Conservation (phyloP, 2,797 vertebrate species). For the Phaenicophaeus curvirostris region DNA sequence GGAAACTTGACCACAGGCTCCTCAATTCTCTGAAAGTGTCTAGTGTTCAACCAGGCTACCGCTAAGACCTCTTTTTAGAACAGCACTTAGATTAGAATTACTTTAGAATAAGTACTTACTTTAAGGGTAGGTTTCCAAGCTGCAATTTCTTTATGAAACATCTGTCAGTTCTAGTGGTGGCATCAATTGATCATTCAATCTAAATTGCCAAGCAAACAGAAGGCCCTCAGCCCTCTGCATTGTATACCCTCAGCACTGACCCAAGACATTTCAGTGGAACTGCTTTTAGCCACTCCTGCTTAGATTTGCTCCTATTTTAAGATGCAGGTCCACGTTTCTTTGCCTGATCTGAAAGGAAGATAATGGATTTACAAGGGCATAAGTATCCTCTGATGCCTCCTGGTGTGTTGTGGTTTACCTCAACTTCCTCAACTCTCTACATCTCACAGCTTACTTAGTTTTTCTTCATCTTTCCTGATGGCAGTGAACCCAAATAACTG, state of each 20-base stretch:
- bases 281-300: background rate
- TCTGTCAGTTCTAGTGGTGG: background rate
- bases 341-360: background rate
- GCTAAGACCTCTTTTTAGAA: background rate
- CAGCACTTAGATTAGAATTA: background rate
- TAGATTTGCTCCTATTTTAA: background rate
- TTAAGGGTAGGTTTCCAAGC: background rate
- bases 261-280: background rate
- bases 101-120: background rate
- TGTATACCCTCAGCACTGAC: background rate
- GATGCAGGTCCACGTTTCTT: background rate
- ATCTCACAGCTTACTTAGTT: background rate
- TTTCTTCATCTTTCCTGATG: background rate
- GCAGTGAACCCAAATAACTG: background rate
- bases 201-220: background rate
- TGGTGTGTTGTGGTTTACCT: background rate
- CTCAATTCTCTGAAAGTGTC: background rate
- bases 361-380: background rate
- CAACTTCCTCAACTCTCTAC: background rate
- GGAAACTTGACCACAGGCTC: background rate
- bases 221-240: rapidly evolving
- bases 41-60: background rate
- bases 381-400: background rate
- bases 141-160: background rate
- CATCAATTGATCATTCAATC: too few species aligned